Evolutionary conservation across 2,113 vertebrate species (phyloP).

Genomic region (Octodon degus): DNA sequence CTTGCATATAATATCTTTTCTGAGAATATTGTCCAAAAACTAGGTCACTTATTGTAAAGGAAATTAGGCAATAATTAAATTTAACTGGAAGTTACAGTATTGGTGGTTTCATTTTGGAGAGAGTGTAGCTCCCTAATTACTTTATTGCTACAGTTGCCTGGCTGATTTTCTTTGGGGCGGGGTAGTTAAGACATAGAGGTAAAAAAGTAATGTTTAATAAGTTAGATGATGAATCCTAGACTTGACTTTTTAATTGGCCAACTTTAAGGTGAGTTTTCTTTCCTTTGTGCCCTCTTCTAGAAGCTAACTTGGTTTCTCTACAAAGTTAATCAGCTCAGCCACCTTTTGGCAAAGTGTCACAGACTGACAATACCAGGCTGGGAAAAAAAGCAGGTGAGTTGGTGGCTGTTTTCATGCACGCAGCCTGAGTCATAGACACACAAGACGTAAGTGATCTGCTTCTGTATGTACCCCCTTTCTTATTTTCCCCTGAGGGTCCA

Average conservation of each 20-base stretch:
- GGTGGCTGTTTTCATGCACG: not conserved
- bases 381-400: not conserved
- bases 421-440: not conserved
- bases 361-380: not conserved
- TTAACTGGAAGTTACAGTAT: conserved; percentile 73
- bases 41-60: conserved; percentile 81
- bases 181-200: not conserved
- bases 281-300: conserved; percentile 7
- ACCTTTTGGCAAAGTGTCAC: not conserved
- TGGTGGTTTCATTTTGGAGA: conserved; percentile 66
- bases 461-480: not conserved
- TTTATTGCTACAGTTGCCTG: conserved; percentile 64
- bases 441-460: not conserved
- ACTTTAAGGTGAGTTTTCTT: conserved; percentile 4
- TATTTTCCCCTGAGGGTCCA: not conserved
- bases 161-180: not conserved
- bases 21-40: conserved; percentile 76
- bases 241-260: conserved; percentile 45
- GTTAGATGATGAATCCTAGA: conserved; percentile 58
- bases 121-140: conserved; percentile 61
- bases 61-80: conserved; percentile 81
- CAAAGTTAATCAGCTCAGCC: not conserved
- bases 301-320: not conserved
- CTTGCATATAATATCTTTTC: conserved; percentile 66
- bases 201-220: conserved; percentile 63